Evolutionary conservation across 35 echinoderm and acorn worm genomes (phyloP).

Genomic region (Apostichopus japonicus): DNA sequence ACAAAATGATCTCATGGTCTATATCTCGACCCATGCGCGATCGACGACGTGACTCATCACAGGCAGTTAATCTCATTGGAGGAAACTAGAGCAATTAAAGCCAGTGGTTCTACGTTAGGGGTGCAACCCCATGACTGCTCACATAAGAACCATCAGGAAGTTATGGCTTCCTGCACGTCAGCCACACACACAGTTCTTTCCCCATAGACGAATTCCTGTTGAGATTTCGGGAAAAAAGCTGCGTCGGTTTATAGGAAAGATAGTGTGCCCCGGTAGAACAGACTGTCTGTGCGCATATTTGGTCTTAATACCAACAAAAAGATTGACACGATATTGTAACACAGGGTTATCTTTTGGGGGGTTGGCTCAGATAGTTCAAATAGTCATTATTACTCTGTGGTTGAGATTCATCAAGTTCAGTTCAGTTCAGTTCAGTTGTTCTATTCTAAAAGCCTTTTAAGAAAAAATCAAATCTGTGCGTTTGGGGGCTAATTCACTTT

Average conservation of each 20-base stretch:
- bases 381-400: too few species aligned
- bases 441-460: too few species aligned
- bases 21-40: too few species aligned
- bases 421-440: too few species aligned
- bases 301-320: background rate
- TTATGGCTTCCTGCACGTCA: conserved; percentile 27
- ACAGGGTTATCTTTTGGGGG: too few species aligned
- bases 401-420: too few species aligned
- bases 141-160: conserved; percentile 21
- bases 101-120: background rate
- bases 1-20: too few species aligned
- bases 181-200: background rate
- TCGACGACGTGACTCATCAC: background rate
- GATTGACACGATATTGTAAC: background rate
- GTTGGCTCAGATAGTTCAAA: too few species aligned
- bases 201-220: conserved; percentile 16
- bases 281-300: background rate
- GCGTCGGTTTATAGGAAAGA: conserved; percentile 12
- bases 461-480: background rate
- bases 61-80: conserved; percentile 16
- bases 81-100: conserved; percentile 33
- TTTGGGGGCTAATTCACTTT: background rate
- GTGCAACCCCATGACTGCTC: conserved; percentile 18
- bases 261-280: too few species aligned
- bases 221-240: conserved; percentile 8